These are phyloP conservation scores for Phasia obesa DNA, from an alignment of 2,888 invertebrate genomes.

Conservation along the genomic window DNA sequence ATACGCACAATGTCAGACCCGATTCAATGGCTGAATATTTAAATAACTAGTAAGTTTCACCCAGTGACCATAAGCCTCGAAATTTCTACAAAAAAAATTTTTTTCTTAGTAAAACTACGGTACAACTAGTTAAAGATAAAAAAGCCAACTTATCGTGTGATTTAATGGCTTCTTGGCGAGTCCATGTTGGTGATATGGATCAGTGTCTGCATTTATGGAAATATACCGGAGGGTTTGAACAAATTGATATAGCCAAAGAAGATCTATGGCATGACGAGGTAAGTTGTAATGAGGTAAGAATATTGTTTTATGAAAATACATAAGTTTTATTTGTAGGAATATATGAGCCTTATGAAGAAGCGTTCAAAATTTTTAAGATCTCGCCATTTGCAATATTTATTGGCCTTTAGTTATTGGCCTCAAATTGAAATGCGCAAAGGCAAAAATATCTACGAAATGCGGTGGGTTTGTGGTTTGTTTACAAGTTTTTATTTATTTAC, in stretches of 20 bases:
- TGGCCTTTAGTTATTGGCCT: conserved; percentile 99
- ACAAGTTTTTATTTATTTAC: background rate
- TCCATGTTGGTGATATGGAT: conserved; percentile 94
- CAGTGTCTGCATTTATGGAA: conserved; percentile 98
- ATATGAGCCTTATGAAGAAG: conserved; percentile 88
- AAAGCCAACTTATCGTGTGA: conserved; percentile 90
- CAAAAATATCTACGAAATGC: conserved; percentile 95
- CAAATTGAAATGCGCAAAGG: conserved; percentile 88
- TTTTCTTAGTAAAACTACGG: conserved; percentile 87
- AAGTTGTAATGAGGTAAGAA: conserved; percentile 64
- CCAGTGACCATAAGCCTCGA: rapidly evolving
- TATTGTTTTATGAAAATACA: background rate
- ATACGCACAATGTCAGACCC: conserved; percentile 96
- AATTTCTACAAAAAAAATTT: background rate
- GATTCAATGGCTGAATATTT: conserved; percentile 94
- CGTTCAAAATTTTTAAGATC: conserved; percentile 91
- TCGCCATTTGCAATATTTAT: conserved; percentile 94
- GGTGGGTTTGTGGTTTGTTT: too few relatives aligned
- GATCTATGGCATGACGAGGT: conserved; percentile 88
- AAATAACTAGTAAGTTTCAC: conserved; percentile 92
- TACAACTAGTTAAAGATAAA: conserved; percentile 89
- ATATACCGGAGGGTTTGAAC: conserved; percentile 95
- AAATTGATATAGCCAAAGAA: conserved; percentile 90
- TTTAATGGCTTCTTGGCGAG: conserved; percentile 97
- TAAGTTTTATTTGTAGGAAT: conserved; percentile 84